Conservation (phyloP, 92 coral and sea anemone species). For the Paragorgia papillata region DNA sequence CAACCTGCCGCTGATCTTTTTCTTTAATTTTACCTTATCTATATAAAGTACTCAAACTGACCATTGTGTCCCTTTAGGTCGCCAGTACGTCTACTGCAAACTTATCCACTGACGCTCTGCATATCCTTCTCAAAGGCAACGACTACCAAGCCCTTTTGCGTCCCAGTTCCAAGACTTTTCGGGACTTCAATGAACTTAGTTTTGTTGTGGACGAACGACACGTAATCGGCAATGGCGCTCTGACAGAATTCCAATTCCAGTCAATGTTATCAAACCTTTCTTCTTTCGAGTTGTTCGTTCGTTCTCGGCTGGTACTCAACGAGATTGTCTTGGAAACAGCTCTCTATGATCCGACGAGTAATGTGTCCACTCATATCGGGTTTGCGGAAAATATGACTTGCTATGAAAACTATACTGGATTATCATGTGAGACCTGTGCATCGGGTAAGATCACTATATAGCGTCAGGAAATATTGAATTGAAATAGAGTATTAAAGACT, state of each 20-base stretch:
- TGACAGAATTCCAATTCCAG: conserved; percentile 73
- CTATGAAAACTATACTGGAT: conserved; percentile 82
- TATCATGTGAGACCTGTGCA: conserved; percentile 84
- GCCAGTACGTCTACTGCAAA: background rate
- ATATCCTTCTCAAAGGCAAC: conserved; percentile 17
- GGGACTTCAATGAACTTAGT: background rate
- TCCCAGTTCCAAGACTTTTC: conserved; percentile 47
- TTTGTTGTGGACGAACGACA: conserved; percentile 69
- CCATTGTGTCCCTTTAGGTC: conserved; percentile 14
- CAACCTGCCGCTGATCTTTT: too few relatives aligned
- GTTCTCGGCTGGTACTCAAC: conserved; percentile 65
- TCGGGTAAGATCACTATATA: too few relatives aligned
- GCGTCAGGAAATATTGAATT: too few relatives aligned
- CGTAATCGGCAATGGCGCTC: conserved; percentile 31
- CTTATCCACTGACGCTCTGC: background rate
- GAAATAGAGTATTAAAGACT: too few relatives aligned
- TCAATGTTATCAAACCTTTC: conserved; percentile 78
- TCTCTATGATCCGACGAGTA: conserved; percentile 31
- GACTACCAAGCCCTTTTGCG: conserved; percentile 39
- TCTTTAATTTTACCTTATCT: too few relatives aligned
- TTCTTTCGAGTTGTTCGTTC: conserved; percentile 55
- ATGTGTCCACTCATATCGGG: conserved; percentile 43
- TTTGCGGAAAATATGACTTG: conserved; percentile 85
- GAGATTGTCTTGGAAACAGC: conserved; percentile 69
- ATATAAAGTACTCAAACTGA: background rate